A percentile compares a stretch with the other conserved stretches of the same genome.
Conservation (phyloP, 2,113 vertebrate species). For the Brienomyrus brachyistius region DNA sequence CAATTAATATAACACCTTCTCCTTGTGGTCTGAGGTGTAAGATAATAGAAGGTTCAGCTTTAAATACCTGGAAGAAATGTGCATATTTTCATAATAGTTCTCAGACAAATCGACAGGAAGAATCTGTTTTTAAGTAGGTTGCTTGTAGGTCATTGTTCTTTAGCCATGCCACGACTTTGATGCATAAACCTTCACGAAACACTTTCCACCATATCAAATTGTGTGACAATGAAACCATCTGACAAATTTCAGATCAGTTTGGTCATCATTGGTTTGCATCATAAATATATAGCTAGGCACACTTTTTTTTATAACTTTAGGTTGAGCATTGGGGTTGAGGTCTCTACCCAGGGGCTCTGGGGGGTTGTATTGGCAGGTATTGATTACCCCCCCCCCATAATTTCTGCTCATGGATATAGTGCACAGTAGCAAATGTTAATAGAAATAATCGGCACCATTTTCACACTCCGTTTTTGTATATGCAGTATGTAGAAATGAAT, state of each 20-base stretch:
- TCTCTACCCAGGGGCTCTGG: neutral
- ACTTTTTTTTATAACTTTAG: neutral
- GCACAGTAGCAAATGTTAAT: neutral
- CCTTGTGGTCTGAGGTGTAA: neutral
- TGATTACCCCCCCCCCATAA: neutral
- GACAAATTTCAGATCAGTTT: neutral
- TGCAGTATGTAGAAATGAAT: neutral
- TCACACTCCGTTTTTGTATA: neutral
- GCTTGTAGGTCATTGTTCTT: neutral
- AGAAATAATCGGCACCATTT: neutral
- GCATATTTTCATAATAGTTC: conserved; percentile 6
- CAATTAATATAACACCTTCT: neutral
- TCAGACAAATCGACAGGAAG: neutral
- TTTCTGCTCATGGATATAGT: neutral
- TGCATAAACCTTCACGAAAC: neutral
- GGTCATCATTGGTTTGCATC: neutral
- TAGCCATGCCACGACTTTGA: neutral
- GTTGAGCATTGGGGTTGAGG: neutral
- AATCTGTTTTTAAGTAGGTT: neutral
- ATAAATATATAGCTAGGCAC: neutral
- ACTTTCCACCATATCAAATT: neutral
- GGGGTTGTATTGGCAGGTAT: neutral
- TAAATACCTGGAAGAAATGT: neutral
- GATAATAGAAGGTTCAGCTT: neutral
- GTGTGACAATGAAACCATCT: neutral